phyloP scores from a whole-genome alignment of 2,888 invertebrate genomes.

The Eupithecia tripunctaria region DNA sequence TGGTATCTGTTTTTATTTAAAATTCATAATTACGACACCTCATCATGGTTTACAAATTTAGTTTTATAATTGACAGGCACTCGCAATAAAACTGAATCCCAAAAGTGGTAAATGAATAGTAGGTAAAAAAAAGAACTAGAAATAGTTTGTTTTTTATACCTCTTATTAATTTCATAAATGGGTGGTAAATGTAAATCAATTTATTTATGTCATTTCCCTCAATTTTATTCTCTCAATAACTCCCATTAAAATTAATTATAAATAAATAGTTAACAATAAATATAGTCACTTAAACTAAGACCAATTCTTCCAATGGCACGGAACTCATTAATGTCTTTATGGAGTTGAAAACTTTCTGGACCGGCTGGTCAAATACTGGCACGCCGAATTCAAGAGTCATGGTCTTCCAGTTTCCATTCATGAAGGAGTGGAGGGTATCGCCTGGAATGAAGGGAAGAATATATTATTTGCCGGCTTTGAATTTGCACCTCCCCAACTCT shows the following conservation, averaged over 20 bases:
- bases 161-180: no score
- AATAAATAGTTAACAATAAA: constrained; percentile 33
- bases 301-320: constrained; percentile 57
- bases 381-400: constrained; percentile 60
- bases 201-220: not conserved
- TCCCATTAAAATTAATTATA: not conserved
- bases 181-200: not conserved
- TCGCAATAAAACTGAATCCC: no score
- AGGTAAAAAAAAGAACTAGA: no score
- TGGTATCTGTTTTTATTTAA: no score
- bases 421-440: constrained; percentile 62
- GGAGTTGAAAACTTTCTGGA: constrained; percentile 52
- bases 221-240: not conserved
- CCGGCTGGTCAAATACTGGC: constrained; percentile 57
- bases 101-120: no score
- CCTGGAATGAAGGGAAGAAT: constrained; percentile 51
- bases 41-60: no score
- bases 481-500: no score
- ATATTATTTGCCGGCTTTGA: no score
- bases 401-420: constrained; percentile 67
- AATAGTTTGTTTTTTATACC: no score
- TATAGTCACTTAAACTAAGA: constrained; percentile 34
- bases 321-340: constrained; percentile 56
- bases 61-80: no score
- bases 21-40: no score